Percentiles rank a stretch among this genome's conserved stretches.
Conservation (phyloP, 2,888 invertebrate species). For the Thyatira batis region DNA sequence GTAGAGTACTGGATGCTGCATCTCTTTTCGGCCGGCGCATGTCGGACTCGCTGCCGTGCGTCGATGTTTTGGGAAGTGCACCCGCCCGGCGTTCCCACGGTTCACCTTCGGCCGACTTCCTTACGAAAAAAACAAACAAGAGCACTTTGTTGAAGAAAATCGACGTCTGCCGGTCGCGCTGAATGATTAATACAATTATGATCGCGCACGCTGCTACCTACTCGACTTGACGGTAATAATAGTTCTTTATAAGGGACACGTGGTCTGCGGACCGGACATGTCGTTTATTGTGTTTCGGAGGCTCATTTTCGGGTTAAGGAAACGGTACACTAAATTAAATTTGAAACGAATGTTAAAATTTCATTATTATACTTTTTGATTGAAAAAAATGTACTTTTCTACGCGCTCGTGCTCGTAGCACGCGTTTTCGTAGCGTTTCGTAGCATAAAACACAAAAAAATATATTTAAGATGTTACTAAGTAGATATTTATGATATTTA, state of each 20-base stretch:
- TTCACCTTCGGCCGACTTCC: conserved; percentile 81
- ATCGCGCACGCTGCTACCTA: conserved; percentile 77
- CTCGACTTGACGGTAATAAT: conserved; percentile 69
- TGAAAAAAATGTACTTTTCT: conserved; percentile 7
- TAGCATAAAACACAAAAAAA: no score
- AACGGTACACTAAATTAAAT: conserved; percentile 34
- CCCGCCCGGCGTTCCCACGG: conserved; percentile 83
- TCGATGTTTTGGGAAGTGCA: conserved; percentile 84
- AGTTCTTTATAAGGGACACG: conserved; percentile 76
- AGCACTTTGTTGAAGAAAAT: conserved; percentile 82
- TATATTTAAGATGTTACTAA: no score
- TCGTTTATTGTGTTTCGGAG: conserved; percentile 26
- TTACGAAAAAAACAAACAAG: conserved; percentile 83
- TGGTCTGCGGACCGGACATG: conserved; percentile 52
- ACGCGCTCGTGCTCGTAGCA: conserved; percentile 21
- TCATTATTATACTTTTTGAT: conserved; percentile 13
- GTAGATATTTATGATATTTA: no score
- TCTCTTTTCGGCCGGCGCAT: conserved; percentile 69
- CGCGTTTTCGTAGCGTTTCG: conserved; percentile 22
- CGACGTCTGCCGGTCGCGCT: conserved; percentile 81
- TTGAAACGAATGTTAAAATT: conserved; percentile 22
- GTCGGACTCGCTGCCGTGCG: conserved; percentile 79
- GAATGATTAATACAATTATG: conserved; percentile 82
- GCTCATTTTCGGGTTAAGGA: conserved; percentile 42
- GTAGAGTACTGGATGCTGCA: conserved; percentile 21